Base-by-base conservation (phyloP, 2,113 vertebrate genomes). In the Microcebus griseorufus region DNA sequence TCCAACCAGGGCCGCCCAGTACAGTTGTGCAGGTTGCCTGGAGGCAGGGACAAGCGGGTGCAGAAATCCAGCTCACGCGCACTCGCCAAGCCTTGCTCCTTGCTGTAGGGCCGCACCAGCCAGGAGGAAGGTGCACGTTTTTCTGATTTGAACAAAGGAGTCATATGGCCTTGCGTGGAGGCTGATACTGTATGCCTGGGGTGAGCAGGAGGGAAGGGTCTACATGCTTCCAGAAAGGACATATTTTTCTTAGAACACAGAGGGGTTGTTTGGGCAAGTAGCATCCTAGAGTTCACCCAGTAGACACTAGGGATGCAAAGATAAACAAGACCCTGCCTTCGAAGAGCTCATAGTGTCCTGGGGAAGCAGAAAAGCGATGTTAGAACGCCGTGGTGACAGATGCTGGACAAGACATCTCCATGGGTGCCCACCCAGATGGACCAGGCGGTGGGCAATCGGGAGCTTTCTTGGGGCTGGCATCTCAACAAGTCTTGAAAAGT, bases 1-100 rank as follows among this genome's bases (percentile, higher is more conserved):
- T 64, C 64, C 65, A 27, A 0, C 29, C 62, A 20, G 58, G 65
- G 48, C 11, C n/a, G n/a, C 76, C 51, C 3, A 2, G 7, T 18
- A 11, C 39, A 70, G 55, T 7, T 12, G 18, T 20, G 16, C 27
- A 8, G 29, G 67, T 45, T 51, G 67, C 60, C 83, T 13, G 29
- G 6, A 53, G 75, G 3, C n/a, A 2, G 3, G 45, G 45, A 10
- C 34, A 3, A 11, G 11, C 0, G 51, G 16, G 5, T 8, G 3
- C 42, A 39, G 81, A 69, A 37, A n/a, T 6, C 17, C 51, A 65
- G 81, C 78, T 88, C 37, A 11, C 0, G 10, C 8, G 16, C n/a
- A 64, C 79, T 83, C 13, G 51, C 62, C 8, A 18, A 42, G 39
- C n/a, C 22, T n/a, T 9, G 25, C 48, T 83, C 65, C 62, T 79